Evolutionary conservation across 2,888 invertebrate species (phyloP), one percentile per base, ranked within the genome.

Genomic region (Drosophila sordidula): DNA sequence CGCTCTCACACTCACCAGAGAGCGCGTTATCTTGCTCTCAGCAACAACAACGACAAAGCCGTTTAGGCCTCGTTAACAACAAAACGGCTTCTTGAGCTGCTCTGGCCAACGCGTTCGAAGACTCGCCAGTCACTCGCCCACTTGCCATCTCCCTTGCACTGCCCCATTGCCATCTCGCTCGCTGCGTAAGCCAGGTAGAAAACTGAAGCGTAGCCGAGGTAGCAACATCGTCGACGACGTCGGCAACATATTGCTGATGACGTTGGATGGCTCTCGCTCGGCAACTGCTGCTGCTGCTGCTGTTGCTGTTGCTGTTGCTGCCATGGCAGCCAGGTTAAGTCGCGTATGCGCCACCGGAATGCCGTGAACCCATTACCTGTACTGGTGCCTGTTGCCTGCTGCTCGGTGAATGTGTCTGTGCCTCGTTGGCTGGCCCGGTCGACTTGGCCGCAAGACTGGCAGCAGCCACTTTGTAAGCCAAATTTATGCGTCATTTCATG

Each of bases 121-220:
- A 51, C 71, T 72, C 61, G 39, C 63, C 72, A 70, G 68, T 61
- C 63, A 63, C 61, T 57, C 14, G 46, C 66, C 44, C 50, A 59
- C 45, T 46, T 41, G 65, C 74, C 64, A 46, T 73, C 78, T 78
- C 79, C 0, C 49, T 70, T 51, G n/a, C 50, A 18, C 49, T 16
- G 29, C 32, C 16, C 38, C 45, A 29, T 38, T 36, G 70, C 75
- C 78, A 75, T 84, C 87, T 80, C 82, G 77, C 82, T 87, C 85
- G 77, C 76, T 90, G 90, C 90, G 90, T 90, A 90, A 90, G 86
- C 70, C 91, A 89, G 91, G 90, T 91, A 90, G 90, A 87, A 86
- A 80, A 84, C 54, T 72, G 76, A 76, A 78, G 90, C 90, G 87
- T 89, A 89, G 87, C 89, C 89, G 79, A 89, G 90, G 90, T 90